These are phyloP conservation scores for Ptilonorhynchus violaceus DNA, from an alignment of 2,113 vertebrate species.

Conservation along the genomic window DNA sequence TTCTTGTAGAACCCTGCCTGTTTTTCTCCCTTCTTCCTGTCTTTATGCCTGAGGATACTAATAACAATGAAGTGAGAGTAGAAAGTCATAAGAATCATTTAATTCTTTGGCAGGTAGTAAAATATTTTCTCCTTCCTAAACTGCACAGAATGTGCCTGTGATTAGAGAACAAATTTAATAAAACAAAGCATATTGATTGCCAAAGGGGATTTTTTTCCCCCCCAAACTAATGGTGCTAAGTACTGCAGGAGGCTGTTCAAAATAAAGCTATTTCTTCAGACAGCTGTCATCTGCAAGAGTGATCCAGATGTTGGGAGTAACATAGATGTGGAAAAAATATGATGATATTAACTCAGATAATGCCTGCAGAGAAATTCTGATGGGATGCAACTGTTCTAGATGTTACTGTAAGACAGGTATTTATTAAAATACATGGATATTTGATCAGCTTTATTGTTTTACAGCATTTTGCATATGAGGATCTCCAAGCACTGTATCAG, in stretches of 20 bases:
- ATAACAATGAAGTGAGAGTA: neutral
- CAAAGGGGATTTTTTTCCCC: neutral
- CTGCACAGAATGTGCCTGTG: neutral
- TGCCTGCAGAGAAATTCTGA: neutral
- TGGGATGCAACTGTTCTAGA: neutral
- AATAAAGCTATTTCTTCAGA: neutral
- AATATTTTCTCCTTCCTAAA: neutral
- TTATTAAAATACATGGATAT: neutral
- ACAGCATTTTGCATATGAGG: neutral
- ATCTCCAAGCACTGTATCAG: neutral
- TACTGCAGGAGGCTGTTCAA: neutral
- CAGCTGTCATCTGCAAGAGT: constrained; percentile 19
- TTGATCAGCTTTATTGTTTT: neutral
- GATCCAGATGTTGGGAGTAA: neutral
- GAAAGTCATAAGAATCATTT: neutral
- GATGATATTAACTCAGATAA: neutral
- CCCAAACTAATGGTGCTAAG: neutral
- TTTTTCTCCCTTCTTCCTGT: neutral
- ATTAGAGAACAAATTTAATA: constrained; percentile 33
- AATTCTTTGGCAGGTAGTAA: neutral
- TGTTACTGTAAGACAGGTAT: neutral
- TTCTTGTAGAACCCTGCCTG: neutral
- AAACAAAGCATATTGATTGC: constrained; percentile 27
- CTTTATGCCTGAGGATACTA: neutral
- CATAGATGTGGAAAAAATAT: neutral